Percentiles rank a stretch among this genome's conserved stretches.
These are phyloP conservation scores for Pipra filicauda DNA, from an alignment of 2,113 vertebrate species.

Conservation along the genomic window DNA sequence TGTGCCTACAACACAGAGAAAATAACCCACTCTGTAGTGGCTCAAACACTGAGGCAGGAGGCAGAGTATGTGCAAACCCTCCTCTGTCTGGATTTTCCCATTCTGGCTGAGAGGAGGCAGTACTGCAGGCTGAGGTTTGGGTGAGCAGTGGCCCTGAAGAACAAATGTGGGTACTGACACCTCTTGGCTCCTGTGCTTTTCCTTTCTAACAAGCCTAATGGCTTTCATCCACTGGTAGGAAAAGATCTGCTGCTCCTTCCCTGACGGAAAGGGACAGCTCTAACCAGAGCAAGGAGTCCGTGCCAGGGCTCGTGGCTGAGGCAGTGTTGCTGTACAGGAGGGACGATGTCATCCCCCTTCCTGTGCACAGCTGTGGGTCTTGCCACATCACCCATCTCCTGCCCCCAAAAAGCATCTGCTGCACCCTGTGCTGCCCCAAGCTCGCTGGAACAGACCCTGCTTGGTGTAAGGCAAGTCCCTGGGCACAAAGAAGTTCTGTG, in stretches of 20 bases:
- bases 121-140: neutral
- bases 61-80: neutral
- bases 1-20: neutral
- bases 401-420: rapidly evolving
- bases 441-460: neutral
- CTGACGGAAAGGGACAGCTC: neutral
- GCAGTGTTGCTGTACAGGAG: neutral
- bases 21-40: neutral
- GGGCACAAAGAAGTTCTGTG: rapidly evolving
- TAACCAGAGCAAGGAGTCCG: neutral
- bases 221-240: neutral
- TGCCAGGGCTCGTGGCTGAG: neutral
- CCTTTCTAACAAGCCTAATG: neutral
- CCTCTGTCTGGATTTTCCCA: neutral
- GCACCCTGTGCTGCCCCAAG: rapidly evolving
- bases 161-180: too few species aligned
- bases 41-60: neutral
- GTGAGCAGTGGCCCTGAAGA: neutral
- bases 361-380: neutral
- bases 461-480: rapidly evolving
- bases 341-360: rapidly evolving
- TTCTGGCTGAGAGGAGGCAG: neutral
- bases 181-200: neutral
- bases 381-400: neutral
- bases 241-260: neutral